Conservation (phyloP, 2,797 vertebrate genomes). For the Siniperca undulata region DNA sequence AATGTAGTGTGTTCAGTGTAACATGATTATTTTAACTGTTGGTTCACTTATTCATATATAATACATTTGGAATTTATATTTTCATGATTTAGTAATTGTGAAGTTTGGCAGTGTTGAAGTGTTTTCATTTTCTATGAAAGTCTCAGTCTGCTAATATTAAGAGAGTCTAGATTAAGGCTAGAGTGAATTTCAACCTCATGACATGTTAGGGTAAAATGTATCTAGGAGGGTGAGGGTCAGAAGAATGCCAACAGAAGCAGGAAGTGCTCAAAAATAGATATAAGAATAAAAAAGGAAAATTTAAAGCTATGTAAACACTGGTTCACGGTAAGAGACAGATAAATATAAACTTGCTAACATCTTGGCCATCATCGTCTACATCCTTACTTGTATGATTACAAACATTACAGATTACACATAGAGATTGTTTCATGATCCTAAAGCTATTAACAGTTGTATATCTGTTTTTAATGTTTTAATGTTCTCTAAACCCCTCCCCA, state of each 20-base stretch:
- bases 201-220: background rate
- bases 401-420: background rate
- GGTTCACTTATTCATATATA: background rate
- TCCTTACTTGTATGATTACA: too few relatives aligned
- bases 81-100: background rate
- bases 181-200: too few relatives aligned
- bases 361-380: background rate
- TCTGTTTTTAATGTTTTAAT: slow-evolving; percentile 6
- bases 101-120: background rate
- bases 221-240: background rate
- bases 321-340: background rate
- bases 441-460: background rate
- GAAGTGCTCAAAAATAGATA: background rate
- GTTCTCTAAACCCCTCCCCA: slow-evolving; percentile 11
- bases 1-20: background rate
- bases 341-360: background rate
- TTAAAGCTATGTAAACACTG: background rate
- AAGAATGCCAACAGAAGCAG: background rate
- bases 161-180: background rate
- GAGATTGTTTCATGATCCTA: background rate
- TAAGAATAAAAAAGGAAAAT: background rate
- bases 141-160: background rate
- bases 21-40: background rate
- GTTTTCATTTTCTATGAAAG: background rate
- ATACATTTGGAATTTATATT: background rate